A percentile compares a stretch with the other conserved stretches of the same genome.
Evolutionary conservation across 2,888 invertebrate genomes (phyloP).

Genomic region (Ptycholaimellus sp.): DNA sequence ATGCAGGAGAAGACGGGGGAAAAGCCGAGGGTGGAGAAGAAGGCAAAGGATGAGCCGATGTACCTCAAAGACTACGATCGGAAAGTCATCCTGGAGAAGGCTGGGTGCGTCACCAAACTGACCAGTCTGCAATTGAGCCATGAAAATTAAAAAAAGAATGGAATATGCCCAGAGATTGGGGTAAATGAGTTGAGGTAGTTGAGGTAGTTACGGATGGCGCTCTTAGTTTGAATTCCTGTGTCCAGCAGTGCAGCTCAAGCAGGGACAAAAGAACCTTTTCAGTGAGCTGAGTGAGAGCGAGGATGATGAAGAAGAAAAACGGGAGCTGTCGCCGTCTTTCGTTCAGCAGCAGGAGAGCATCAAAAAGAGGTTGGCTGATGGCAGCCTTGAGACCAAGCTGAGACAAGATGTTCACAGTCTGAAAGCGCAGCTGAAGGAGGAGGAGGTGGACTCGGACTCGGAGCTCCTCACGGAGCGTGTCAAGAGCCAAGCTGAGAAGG

Average conservation of each 20-base stretch:
- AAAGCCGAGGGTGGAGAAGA: constrained; percentile 21
- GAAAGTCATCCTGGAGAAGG: constrained; percentile 45
- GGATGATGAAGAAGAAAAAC: constrained; percentile 13
- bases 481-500: constrained; percentile 26
- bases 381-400: background rate
- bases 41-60: constrained; percentile 36
- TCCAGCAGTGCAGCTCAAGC: background rate
- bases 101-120: constrained; percentile 34
- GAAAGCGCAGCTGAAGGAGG: constrained; percentile 9
- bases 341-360: constrained; percentile 37
- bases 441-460: constrained; percentile 29
- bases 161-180: too few species aligned
- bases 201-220: too few species aligned
- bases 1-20: background rate
- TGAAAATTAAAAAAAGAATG: background rate
- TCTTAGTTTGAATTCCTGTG: too few species aligned
- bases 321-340: constrained; percentile 10
- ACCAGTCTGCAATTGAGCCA: background rate
- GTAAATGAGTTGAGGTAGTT: too few species aligned
- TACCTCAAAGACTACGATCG: constrained; percentile 54
- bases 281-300: constrained; percentile 13
- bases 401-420: background rate
- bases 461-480: constrained; percentile 25
- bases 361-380: constrained; percentile 38
- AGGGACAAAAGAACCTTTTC: background rate